A percentile compares a stretch with the other conserved stretches of the same genome.
These are phyloP conservation scores for Arnoldichthys spilopterus DNA, from an alignment of 2,797 vertebrate genomes.

Conservation along the genomic window DNA sequence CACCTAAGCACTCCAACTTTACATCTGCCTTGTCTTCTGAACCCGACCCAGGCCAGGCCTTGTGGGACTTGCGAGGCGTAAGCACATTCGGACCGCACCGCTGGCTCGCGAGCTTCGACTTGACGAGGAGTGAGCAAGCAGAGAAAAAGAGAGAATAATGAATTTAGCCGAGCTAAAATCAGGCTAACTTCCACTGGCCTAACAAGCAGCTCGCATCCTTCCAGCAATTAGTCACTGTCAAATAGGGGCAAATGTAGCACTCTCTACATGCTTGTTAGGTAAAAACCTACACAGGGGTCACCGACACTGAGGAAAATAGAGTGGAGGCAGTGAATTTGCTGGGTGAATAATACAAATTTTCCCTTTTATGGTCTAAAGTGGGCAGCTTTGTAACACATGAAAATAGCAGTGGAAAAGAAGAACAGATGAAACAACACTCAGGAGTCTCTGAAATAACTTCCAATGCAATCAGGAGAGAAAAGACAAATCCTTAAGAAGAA, in stretches of 20 bases:
- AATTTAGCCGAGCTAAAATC: constrained; percentile 78
- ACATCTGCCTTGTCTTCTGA: constrained; percentile 2
- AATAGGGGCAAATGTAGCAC: constrained; percentile 85
- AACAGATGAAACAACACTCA: constrained; percentile 8
- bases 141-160: constrained; percentile 78
- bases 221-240: constrained; percentile 86
- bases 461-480: constrained; percentile 12
- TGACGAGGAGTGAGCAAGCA: constrained; percentile 74
- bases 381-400: constrained; percentile 21
- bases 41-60: neutral
- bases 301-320: constrained; percentile 79
- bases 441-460: constrained; percentile 6
- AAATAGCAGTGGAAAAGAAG: constrained; percentile 1
- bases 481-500: neutral
- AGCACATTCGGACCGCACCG: constrained; percentile 57
- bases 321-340: constrained; percentile 67
- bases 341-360: constrained; percentile 53
- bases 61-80: constrained; percentile 25
- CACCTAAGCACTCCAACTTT: neutral
- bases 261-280: constrained; percentile 85
- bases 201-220: constrained; percentile 83
- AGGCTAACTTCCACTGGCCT: constrained; percentile 78
- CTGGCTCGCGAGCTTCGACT: constrained; percentile 72
- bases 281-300: constrained; percentile 85
- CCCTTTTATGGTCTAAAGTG: constrained; percentile 26